Evolutionary conservation across 2,113 vertebrate genomes (phyloP), one percentile per base, ranked within the genome.

Genomic region (Platichthys flesus): DNA sequence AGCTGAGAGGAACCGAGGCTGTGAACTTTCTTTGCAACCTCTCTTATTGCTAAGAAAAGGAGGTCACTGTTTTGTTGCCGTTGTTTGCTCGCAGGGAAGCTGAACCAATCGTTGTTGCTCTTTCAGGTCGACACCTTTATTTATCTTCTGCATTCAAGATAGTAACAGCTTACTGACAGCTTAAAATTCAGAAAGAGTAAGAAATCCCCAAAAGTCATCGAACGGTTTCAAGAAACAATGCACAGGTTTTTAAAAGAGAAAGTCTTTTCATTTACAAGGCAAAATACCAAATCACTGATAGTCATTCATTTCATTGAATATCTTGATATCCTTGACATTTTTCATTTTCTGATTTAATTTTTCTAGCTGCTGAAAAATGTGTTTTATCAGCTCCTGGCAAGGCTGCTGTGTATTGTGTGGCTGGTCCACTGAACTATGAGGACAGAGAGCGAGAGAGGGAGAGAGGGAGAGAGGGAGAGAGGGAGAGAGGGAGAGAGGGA

Each of bases 1-100:
- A 82, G 85, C 77, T 8, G 42, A 78, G 77, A 85, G 75, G 59
- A 85, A 74, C 72, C 4, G 28, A 81, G 61, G 67, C 45, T 74
- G 23, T 23, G 14, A 63, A 70, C 35, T 75, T 82, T 49, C 45
- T 74, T 81, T 71, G 26, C 59, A 73, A 55, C 58, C 59, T 71
- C 67, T 55, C 70, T 76, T 65, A 83, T 80, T 65, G 78, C 67
- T 51, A 58, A 76, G 71, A 76, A 89, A 88, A 89, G 37, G 67
- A 85, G 85, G 87, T 87, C 88, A 83, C 55, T 57, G 45, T 61
- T 71, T 72, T 85, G 70, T 80, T 75, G 73, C 72, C 81, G 65
- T 56, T 31, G 23, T 64, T 58, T 4, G 35, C 71, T 84, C 5
- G 0, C 68, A 40, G 66, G 66, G 76, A 65, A 85, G 57, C 67